Percentiles rank a stretch among this genome's conserved stretches.
phyloP scores from a whole-genome alignment of 64 coral and sea anemone genomes.

The Montipora sp. region DNA sequence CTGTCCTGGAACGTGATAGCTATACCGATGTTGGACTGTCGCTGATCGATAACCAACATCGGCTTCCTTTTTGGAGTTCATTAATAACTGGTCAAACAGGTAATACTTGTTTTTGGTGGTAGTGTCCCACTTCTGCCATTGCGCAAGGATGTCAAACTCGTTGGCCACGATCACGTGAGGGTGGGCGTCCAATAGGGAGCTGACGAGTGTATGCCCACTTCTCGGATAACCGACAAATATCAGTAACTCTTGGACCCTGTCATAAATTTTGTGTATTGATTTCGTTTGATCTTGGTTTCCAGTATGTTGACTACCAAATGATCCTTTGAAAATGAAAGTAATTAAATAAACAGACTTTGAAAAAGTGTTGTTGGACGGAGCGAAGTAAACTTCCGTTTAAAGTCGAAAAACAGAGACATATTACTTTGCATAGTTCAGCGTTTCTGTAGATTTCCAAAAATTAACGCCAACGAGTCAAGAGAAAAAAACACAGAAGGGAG shows the following conservation, averaged over 20 bases:
- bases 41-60: conserved; percentile 59
- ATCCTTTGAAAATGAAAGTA: neutral
- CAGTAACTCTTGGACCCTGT: conserved; percentile 74
- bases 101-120: conserved; percentile 77
- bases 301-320: neutral
- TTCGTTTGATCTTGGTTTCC: neutral
- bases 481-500: no score
- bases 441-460: no score
- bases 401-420: no score
- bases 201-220: conserved; percentile 88
- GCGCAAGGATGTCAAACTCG: conserved; percentile 82
- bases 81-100: conserved; percentile 87
- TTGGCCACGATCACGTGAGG: conserved; percentile 85
- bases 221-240: conserved; percentile 95
- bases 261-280: conserved; percentile 48
- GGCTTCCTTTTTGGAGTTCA: conserved; percentile 66
- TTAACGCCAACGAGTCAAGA: no score
- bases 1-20: conserved; percentile 78
- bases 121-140: conserved; percentile 72
- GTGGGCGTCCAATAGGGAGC: conserved; percentile 92
- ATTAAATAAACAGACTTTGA: neutral
- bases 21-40: conserved; percentile 1
- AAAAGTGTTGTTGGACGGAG: no score
- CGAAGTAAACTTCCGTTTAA: no score
- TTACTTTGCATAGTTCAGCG: no score